Conservation (phyloP, 2,797 vertebrate genomes). For the Onychomys torridus region DNA sequence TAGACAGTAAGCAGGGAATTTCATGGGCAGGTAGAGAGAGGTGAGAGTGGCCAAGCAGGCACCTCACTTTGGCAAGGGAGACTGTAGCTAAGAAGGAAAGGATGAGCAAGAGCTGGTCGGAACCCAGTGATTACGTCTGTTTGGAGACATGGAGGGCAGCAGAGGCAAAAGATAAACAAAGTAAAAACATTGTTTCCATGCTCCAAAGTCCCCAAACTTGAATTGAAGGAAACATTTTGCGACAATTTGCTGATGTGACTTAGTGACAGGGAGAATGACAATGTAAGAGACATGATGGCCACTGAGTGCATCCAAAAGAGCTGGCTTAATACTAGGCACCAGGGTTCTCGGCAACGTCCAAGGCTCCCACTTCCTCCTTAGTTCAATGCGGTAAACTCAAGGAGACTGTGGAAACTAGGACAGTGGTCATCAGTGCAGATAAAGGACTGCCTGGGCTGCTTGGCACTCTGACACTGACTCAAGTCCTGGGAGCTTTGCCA, state of each 20-base stretch:
- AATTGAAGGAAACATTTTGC: not conserved
- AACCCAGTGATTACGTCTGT: not conserved
- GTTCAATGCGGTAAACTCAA: not conserved
- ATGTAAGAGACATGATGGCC: not conserved
- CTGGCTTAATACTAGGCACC: not conserved
- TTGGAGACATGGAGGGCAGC: not conserved
- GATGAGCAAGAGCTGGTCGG: not conserved
- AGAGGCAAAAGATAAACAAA: constrained; percentile 10
- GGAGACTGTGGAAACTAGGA: accelerated
- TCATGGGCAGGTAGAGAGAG: not conserved
- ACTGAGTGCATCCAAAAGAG: not conserved
- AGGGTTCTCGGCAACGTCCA: not conserved
- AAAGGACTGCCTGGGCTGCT: not conserved
- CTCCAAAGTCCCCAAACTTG: not conserved
- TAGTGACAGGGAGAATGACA: not conserved
- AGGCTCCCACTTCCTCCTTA: not conserved
- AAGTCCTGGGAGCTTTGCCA: constrained; percentile 1
- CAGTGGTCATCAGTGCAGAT: not conserved
- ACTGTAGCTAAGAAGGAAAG: not conserved
- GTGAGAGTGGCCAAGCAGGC: not conserved
- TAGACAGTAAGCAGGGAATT: not conserved
- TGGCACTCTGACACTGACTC: not conserved
- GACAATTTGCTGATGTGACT: not conserved
- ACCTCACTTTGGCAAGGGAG: not conserved
- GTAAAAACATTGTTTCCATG: constrained; percentile 17